Evolutionary conservation across 2,113 vertebrate species (phyloP).

Genomic region (Tragelaphus buxtoni): DNA sequence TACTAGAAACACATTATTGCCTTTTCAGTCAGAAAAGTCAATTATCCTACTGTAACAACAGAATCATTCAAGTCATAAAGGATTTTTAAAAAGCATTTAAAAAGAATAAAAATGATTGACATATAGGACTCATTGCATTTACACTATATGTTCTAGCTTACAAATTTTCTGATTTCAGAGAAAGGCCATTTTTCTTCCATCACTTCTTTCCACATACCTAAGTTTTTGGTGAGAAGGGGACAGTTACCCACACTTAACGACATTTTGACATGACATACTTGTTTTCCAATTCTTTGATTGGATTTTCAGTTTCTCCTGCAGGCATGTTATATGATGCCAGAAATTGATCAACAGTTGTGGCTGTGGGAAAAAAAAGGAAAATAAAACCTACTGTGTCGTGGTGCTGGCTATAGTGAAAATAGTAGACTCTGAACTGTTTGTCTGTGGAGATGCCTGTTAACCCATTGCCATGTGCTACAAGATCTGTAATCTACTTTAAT

Average conservation of each 20-base stretch:
- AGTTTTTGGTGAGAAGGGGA: not conserved
- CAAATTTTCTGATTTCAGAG: not conserved
- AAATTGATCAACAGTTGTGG: not conserved
- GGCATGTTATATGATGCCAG: not conserved
- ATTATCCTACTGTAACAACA: not conserved
- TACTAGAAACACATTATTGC: not conserved
- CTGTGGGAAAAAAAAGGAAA: not conserved
- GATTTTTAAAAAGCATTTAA: not conserved
- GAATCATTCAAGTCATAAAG: not conserved
- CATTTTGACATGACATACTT: not conserved
- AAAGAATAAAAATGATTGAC: not conserved
- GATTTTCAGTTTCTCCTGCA: not conserved
- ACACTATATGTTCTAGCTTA: not conserved
- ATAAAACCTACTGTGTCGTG: not conserved
- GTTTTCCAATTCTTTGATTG: not conserved
- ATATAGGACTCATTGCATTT: not conserved
- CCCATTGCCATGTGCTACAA: not conserved
- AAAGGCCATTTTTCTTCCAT: not conserved
- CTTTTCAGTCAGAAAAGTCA: not conserved
- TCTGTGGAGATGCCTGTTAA: not conserved
- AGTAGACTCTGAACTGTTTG: not conserved
- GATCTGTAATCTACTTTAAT: not conserved
- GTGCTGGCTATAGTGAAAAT: not conserved
- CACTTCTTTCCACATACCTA: not conserved
- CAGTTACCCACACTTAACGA: not conserved